Percentiles rank a stretch among this genome's conserved stretches.
phyloP scores from a whole-genome alignment of 2,797 vertebrate genomes.

The Oophaga sylvatica region DNA sequence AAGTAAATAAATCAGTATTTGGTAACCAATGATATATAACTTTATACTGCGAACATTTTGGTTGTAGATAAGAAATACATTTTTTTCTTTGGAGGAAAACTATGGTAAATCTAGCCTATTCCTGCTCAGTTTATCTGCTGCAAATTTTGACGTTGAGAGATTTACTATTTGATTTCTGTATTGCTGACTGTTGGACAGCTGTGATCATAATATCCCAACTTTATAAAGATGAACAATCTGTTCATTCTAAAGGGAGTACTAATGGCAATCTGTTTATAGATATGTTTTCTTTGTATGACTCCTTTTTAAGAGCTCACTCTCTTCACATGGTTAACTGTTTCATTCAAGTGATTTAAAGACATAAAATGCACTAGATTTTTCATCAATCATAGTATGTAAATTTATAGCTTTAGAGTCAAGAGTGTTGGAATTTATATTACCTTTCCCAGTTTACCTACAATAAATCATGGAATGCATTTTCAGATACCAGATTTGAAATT shows the following conservation, averaged over 20 bases:
- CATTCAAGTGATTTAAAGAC: background rate
- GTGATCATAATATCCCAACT: conserved; percentile 57
- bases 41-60: background rate
- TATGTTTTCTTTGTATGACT: conserved; percentile 46
- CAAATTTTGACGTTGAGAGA: conserved; percentile 21
- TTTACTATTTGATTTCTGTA: conserved; percentile 44
- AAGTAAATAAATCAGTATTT: background rate
- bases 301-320: conserved; percentile 37
- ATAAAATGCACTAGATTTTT: background rate
- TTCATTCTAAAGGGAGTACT: conserved; percentile 52
- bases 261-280: conserved; percentile 56
- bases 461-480: background rate
- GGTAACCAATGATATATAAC: background rate
- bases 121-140: conserved; percentile 24
- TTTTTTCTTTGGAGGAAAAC: background rate
- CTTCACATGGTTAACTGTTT: conserved; percentile 36
- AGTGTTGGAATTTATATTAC: background rate
- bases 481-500: too few relatives aligned
- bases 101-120: conserved; percentile 1
- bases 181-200: conserved; percentile 49
- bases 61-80: background rate
- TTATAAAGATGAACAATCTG: conserved; percentile 58
- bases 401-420: background rate
- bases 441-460: background rate
- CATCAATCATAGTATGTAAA: background rate